Evolutionary conservation across 2,888 invertebrate species (phyloP).

Genomic region (Aricia artaxerxes): DNA sequence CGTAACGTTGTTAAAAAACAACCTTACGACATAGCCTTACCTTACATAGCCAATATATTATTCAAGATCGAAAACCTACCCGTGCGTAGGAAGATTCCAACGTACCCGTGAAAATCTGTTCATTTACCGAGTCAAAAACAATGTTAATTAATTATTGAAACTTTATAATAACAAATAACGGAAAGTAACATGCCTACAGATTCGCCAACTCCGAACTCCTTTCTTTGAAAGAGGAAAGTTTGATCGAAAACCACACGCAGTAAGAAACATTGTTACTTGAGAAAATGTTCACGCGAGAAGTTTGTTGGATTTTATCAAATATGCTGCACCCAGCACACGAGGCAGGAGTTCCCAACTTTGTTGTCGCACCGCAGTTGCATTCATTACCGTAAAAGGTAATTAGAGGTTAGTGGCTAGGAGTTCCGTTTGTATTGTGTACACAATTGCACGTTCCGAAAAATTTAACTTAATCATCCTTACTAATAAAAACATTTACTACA

Average conservation of each 20-base stretch:
- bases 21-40: too few species aligned
- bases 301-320: slow-evolving; percentile 69
- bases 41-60: neutral
- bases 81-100: neutral
- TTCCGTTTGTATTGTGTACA: neutral
- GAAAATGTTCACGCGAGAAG: slow-evolving; percentile 59
- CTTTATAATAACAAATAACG: slow-evolving; percentile 30
- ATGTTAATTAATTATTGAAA: slow-evolving; percentile 24
- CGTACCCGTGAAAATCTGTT: neutral
- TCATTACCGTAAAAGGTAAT: slow-evolving; percentile 19
- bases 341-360: slow-evolving; percentile 34
- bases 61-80: neutral
- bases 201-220: slow-evolving; percentile 45
- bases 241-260: slow-evolving; percentile 71
- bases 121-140: slow-evolving; percentile 1
- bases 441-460: neutral
- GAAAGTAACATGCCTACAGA: slow-evolving; percentile 43
- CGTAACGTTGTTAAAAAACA: too few species aligned
- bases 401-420: neutral
- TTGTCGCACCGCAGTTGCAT: slow-evolving; percentile 11
- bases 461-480: neutral
- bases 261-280: slow-evolving; percentile 59
- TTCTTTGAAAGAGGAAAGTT: slow-evolving; percentile 67
- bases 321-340: slow-evolving; percentile 54
- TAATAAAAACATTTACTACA: too few species aligned